Evolutionary conservation across 1,140 invertebrate genomes (phyloP), one percentile per base, ranked within the genome.

Genomic region (Frieseomelitta varia): DNA sequence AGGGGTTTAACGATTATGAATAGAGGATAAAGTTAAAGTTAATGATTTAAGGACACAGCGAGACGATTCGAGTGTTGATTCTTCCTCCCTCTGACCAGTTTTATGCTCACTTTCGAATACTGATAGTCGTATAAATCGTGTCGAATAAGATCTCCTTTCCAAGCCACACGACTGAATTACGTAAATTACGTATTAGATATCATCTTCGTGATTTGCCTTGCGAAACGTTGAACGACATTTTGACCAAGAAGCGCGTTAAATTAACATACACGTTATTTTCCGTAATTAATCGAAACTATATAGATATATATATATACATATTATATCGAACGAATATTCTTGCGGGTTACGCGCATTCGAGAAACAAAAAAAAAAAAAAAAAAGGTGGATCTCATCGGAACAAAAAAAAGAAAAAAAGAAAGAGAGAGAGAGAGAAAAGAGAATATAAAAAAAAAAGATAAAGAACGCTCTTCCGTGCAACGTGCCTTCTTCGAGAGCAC

Each of bases 381-480:
- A 75, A 61, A 27, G 1, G 53, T 12, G 75, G 17, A 61, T 72
- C 74, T 63, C 75, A 68, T 77, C 51, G 30, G 19, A n/a, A 69
- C 55, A 2, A 34, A 39, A 51, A n/a, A 39, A 11, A 68, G 21
- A 68, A 39, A 30, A 39, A 39, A 21, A n/a, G n/a, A n/a, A n/a
- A n/a, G n/a, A n/a, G n/a, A n/a, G n/a, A n/a, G n/a, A n/a, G n/a
- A n/a, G 15, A 17, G n/a, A 47, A 24, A 0, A 51, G 17, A 27
- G 3, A 27, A 1, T 10, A 10, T n/a, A n/a, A n/a, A n/a, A n/a
- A n/a, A 51, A 71, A 69, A 6, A n/a, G 1, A 69, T 14, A 83
- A 90, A 91, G 91, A 91, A 93, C 92, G 85, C 91, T 93, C 90
- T 93, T 93, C 92, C 91, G 93, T 92, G 89, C 92, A 92, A 92